Evolutionary conservation across 2,888 invertebrate species (phyloP), one percentile per base, ranked within the genome.

Genomic region (Antheraea yamamai): DNA sequence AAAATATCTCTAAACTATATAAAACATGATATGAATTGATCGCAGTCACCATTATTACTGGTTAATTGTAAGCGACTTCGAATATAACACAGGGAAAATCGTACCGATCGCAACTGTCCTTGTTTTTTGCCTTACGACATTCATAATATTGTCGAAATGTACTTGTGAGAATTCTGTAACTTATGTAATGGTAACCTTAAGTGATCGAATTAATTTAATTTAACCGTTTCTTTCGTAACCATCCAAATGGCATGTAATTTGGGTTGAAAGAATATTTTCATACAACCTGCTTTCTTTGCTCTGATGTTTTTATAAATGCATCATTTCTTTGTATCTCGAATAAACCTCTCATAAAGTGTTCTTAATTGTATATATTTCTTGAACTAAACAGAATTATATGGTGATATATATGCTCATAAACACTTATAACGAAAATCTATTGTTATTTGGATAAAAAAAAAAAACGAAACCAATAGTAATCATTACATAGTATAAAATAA

Each of bases 71-170:
- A 30, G 30, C 64, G 16, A 61, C 26, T 66, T 66, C 30, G 30
- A 66, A 16, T 66, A 30, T 30, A 70, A 70, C 39, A 39, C 70
- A 70, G 70, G 35, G 35, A 70, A 70, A 70, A 70, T 70, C 14
- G 10, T 3, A n/a, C n/a, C 39, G 39, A 10, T 70, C 23, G 70
- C 70, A 70, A 70, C 39, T 70, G 70, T 70, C 70, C 70, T 70
- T 70, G 70, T 70, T 70, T 70, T 70, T 70, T 70, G 39, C n/a
- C 20, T 12, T 39, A 39, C 23, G 20, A 70, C 70, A 39, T 20
- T 70, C 39, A 70, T 39, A 70, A 70, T n/a, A 70, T n/a, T 70
- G 39, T 20, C 64, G 70, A n/a, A 70, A 39, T 70, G 70, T 39
- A 39, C 39, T n/a, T 18, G 39, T 70, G 70, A 70, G 64, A 70